Percentiles rank a stretch among this genome's conserved stretches.
These are phyloP conservation scores for Orchestes rusci DNA, from an alignment of 2,888 invertebrate species.

Conservation along the genomic window DNA sequence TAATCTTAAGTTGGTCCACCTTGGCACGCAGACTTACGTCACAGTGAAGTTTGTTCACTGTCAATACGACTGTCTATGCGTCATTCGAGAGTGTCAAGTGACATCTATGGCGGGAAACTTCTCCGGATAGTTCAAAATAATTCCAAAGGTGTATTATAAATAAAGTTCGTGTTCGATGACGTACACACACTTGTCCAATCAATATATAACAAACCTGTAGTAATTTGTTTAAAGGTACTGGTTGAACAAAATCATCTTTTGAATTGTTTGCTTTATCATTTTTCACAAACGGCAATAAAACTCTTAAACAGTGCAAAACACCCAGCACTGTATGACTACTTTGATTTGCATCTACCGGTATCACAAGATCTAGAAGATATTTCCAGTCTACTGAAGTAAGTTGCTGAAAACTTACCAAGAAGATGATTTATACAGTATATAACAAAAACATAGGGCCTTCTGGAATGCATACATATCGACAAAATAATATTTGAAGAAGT, in stretches of 20 bases:
- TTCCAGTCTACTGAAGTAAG: too few relatives aligned
- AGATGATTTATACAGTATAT: slow-evolving; percentile 59
- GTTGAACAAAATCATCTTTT: not conserved
- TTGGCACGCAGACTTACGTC: too few relatives aligned
- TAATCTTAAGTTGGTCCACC: too few relatives aligned
- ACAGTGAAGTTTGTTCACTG: too few relatives aligned
- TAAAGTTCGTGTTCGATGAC: too few relatives aligned
- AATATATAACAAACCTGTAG: not conserved
- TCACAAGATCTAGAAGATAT: slow-evolving; percentile 38
- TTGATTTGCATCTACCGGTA: slow-evolving; percentile 40
- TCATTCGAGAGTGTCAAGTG: too few relatives aligned
- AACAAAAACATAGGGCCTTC: slow-evolving; percentile 61
- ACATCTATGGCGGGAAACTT: too few relatives aligned
- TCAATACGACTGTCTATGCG: too few relatives aligned
- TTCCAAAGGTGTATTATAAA: too few relatives aligned
- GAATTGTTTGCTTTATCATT: not conserved
- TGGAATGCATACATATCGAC: slow-evolving; percentile 69
- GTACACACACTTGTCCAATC: not conserved
- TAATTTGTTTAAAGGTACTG: not conserved
- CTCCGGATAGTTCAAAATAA: too few relatives aligned
- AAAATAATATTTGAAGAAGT: slow-evolving; percentile 76
- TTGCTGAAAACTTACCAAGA: slow-evolving; percentile 44
- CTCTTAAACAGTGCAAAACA: slow-evolving; percentile 57
- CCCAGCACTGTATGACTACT: slow-evolving; percentile 54
- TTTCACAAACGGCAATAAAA: slow-evolving; percentile 48